Evolutionary conservation across 2,113 vertebrate genomes (phyloP).

Genomic region (Polyodon spathula): DNA sequence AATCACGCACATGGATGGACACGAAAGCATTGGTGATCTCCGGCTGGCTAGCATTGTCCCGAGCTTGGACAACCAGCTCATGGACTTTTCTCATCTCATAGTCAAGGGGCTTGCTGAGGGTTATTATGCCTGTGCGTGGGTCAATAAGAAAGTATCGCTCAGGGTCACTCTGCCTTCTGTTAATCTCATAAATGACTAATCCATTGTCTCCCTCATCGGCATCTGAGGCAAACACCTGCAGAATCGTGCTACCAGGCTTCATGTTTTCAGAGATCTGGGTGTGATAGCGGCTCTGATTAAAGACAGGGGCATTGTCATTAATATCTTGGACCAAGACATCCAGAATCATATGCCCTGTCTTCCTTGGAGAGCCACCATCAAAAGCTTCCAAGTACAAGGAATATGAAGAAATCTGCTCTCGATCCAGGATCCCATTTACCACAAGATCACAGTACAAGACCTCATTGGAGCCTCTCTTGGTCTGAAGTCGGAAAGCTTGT

Average conservation of each 20-base stretch:
- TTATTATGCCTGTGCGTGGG: conserved; percentile 77
- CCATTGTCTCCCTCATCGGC: conserved; percentile 87
- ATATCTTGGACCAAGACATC: conserved; percentile 82
- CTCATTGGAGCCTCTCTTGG: conserved; percentile 73
- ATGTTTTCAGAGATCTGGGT: conserved; percentile 88
- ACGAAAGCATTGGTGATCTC: conserved; percentile 92
- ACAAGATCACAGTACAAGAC: conserved; percentile 79
- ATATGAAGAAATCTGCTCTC: conserved; percentile 76
- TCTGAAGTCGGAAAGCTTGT: conserved; percentile 80
- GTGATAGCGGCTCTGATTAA: conserved; percentile 94
- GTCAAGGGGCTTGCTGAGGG: conserved; percentile 83
- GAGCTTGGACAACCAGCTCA: conserved; percentile 89
- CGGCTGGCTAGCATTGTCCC: conserved; percentile 83
- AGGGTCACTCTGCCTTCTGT: conserved; percentile 90
- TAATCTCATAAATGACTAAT: conserved; percentile 89
- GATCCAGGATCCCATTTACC: conserved; percentile 70
- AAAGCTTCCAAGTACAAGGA: conserved; percentile 79
- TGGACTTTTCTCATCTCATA: conserved; percentile 88
- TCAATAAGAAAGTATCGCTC: conserved; percentile 87
- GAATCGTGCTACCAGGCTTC: conserved; percentile 79
- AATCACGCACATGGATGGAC: conserved; percentile 90
- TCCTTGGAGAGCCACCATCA: conserved; percentile 78
- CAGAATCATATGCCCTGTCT: conserved; percentile 73
- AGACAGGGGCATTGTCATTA: conserved; percentile 86
- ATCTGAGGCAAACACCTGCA: conserved; percentile 89